Evolutionary conservation across 2,888 invertebrate genomes (phyloP).

Genomic region (Mechanitis mazaeus): DNA sequence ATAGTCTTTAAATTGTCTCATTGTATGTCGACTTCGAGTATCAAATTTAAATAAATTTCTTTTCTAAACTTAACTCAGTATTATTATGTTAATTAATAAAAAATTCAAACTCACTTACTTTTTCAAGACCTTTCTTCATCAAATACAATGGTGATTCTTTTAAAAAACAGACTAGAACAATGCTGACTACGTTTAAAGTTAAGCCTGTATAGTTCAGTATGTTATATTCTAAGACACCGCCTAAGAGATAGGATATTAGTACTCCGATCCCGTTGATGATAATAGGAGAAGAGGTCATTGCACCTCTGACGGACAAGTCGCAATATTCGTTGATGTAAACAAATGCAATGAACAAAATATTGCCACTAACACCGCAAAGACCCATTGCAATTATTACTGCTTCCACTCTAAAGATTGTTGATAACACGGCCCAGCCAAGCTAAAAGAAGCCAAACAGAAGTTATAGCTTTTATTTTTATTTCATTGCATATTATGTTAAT

Average conservation of each 20-base stretch:
- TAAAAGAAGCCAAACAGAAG: constrained; percentile 20
- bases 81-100: too few species aligned
- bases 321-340: constrained; percentile 56
- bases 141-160: constrained; percentile 53
- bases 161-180: constrained; percentile 36
- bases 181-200: constrained; percentile 35
- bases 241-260: constrained; percentile 50
- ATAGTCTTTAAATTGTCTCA: too few species aligned
- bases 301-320: constrained; percentile 55
- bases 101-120: too few species aligned
- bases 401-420: constrained; percentile 41
- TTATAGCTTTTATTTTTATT: neutral
- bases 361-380: constrained; percentile 47
- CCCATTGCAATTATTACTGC: constrained; percentile 45
- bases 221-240: constrained; percentile 48
- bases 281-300: constrained; percentile 47
- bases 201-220: constrained; percentile 47
- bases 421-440: constrained; percentile 51
- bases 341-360: constrained; percentile 42
- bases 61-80: too few species aligned
- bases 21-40: too few species aligned
- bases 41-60: constrained; percentile 33
- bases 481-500: neutral
- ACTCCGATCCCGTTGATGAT: constrained; percentile 50
- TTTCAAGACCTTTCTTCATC: constrained; percentile 43